Evolutionary conservation across 2,888 invertebrate species (phyloP), one percentile per base, ranked within the genome.

Genomic region (Agonopterix subpropinquella): DNA sequence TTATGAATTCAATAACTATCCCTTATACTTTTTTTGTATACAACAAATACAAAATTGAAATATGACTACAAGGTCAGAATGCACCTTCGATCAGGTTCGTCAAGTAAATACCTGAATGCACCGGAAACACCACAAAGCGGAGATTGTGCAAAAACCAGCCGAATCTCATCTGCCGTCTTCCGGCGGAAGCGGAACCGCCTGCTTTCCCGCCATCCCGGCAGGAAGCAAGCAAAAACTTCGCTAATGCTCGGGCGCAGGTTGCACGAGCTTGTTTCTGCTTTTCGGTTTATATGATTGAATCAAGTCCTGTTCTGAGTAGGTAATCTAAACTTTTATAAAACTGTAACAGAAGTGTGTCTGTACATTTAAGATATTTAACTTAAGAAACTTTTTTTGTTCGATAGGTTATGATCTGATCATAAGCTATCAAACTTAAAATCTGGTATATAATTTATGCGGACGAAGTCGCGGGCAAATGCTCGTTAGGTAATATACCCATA

Each of bases 141-240:
- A 59, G 56, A 60, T 70, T 66, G 71, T 62, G 74, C 75, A 82
- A 78, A 78, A 75, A 70, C 71, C 61, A 53, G 56, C 65, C 74
- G 67, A 80, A 77, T 77, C 80, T 80, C 84, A 76, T 82, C 78
- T 74, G 77, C 73, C 57, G 67, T 58, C 75, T 74, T 82, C 85
- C 84, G 77, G 59, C 79, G 84, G 83, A 82, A 71, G 64, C 77
- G 83, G 86, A 81, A 80, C 75, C 77, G 80, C 74, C 79, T 81
- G 83, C 70, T 62, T 63, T 59, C 61, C 61, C 61, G 60, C 59
- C 60, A 62, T 59, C 60, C 59, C 60, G 60, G 55, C 61, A 68
- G 75, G 75, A 75, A 69, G 64, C 61, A 65, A 48, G 62, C 70
- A 75, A 76, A 76, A 74, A 74, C 68, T 65, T 56, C 54, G 70